Percentiles rank a stretch among this genome's conserved stretches.
phyloP scores from a whole-genome alignment of 2,888 invertebrate species.

The Nezara viridula region DNA sequence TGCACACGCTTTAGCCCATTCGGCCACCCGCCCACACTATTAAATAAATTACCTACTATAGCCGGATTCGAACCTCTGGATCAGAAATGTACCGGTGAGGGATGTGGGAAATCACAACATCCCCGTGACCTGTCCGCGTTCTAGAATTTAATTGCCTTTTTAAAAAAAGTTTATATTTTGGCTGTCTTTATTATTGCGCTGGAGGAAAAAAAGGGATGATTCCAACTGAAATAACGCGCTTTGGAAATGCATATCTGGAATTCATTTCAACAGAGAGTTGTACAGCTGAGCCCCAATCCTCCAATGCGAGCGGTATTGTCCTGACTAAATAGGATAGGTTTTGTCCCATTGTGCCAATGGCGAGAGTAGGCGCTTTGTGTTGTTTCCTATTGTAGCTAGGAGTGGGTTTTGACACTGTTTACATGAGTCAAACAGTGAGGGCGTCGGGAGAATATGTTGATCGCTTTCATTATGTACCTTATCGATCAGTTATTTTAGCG shows the following conservation, averaged over 20 bases:
- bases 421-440: not conserved
- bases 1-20: too few relatives aligned
- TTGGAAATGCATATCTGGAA: not conserved
- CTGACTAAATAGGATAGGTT: not conserved
- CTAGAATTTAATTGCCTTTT: too few relatives aligned
- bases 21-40: too few relatives aligned
- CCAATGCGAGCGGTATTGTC: not conserved
- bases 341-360: not conserved
- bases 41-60: too few relatives aligned
- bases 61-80: too few relatives aligned
- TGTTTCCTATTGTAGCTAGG: not conserved
- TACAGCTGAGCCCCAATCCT: not conserved
- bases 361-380: not conserved
- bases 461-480: slow-evolving; percentile 1
- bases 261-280: not conserved
- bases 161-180: too few relatives aligned
- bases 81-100: too few relatives aligned
- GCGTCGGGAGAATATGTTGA: not conserved
- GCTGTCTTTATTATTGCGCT: too few relatives aligned
- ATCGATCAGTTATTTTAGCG: slow-evolving; percentile 12
- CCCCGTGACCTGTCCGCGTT: too few relatives aligned
- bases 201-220: not conserved
- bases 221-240: not conserved
- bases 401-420: not conserved
- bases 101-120: too few relatives aligned